These are phyloP conservation scores for Helicoverpa armigera DNA, from an alignment of 1,140 invertebrate species.

Conservation along the genomic window DNA sequence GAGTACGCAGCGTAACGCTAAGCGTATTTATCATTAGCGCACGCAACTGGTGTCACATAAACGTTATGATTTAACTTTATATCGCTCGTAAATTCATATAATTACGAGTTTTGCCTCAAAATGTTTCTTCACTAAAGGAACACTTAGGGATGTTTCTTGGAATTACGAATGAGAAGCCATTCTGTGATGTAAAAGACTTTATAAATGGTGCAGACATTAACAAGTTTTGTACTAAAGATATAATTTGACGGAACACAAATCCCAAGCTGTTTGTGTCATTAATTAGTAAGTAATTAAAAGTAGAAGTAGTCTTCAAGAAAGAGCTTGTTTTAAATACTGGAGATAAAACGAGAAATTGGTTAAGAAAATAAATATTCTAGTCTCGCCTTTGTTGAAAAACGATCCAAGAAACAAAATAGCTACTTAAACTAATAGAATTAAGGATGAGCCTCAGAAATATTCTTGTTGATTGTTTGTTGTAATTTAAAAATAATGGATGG, in stretches of 20 bases:
- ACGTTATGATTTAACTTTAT: slow-evolving; percentile 39
- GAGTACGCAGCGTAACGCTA: not conserved
- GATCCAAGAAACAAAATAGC: too few relatives aligned
- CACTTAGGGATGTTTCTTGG: slow-evolving; percentile 17
- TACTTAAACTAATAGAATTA: too few relatives aligned
- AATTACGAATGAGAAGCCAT: slow-evolving; percentile 8
- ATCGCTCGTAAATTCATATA: slow-evolving; percentile 33
- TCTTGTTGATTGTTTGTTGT: too few relatives aligned
- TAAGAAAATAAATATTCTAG: too few relatives aligned
- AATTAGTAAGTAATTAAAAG: not conserved
- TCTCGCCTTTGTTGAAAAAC: too few relatives aligned
- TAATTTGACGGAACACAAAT: not conserved
- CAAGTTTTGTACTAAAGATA: not conserved
- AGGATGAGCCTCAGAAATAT: too few relatives aligned
- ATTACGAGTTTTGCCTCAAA: slow-evolving; percentile 33
- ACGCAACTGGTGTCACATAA: slow-evolving; percentile 43
- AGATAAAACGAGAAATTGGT: too few relatives aligned
- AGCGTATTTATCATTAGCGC: slow-evolving; percentile 33
- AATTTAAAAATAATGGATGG: too few relatives aligned
- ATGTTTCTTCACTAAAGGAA: slow-evolving; percentile 16
- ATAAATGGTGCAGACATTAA: not conserved
- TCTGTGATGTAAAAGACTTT: slow-evolving; percentile 12
- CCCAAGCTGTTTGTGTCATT: not conserved
- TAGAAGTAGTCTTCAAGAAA: not conserved
- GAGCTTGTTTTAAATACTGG: too few relatives aligned